Evolutionary conservation across 2,113 vertebrate species (phyloP), one percentile per base, ranked within the genome.

Genomic region (Aptenodytes forsteri): DNA sequence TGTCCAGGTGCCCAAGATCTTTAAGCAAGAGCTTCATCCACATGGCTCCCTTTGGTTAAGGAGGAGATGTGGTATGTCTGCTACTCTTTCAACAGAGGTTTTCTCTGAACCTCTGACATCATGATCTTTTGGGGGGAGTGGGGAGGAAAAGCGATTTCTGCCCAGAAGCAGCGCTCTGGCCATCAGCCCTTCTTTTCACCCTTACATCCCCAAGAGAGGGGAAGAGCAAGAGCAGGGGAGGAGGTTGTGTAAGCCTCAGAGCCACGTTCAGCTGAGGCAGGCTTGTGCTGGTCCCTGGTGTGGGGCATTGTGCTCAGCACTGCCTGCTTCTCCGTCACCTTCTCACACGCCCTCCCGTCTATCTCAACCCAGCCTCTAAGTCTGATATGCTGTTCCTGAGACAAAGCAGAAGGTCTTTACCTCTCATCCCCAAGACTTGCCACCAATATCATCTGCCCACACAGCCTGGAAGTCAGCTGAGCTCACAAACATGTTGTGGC

Each of bases 131-230:
- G 2, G 11, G 11, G 0, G 9, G 1, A 83, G 50, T 22, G 26
- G 27, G 13, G 12, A 36, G 4, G 19, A 55, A 69, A 84, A 42
- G 5, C 3, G 1, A 16, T 72, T 83, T 72, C 36, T 56, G 16
- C 7, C 6, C 3, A 4, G 13, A 55, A 65, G 11, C 5, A 16
- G 12, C 1, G 0, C 5, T 56, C 10, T 83, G 36, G 10, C 29
- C 29, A 46, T 30, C 19, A 61, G 17, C 11, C 10, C 26, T 75
- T 76, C 52, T 38, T 40, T 65, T 64, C 13, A 34, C 7, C 4
- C 29, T 17, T n/a, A 13, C 2, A 10, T 9, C 3, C 10, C 3
- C 22, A 32, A 23, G 16, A 29, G 4, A 49, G 6, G 2, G 8
- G 16, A 75, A 40, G 13, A 8, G 26, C 27, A 47, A 55, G 40